Conservation (phyloP, 2,797 vertebrate genomes). For the Carduelis carduelis region DNA sequence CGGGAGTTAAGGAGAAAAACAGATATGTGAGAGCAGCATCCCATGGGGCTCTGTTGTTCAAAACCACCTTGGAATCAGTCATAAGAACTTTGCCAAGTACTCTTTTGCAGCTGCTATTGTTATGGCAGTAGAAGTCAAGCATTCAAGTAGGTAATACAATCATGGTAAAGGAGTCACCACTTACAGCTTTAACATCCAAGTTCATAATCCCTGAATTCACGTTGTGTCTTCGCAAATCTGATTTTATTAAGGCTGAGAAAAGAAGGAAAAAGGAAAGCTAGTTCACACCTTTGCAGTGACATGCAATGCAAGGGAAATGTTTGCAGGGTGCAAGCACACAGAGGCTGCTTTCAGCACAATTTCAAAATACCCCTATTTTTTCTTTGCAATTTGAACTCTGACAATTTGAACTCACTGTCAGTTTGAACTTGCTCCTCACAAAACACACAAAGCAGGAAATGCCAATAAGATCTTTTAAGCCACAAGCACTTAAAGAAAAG, state of each 20-base stretch:
- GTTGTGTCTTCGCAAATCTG: conserved; percentile 90
- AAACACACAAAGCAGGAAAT: background rate
- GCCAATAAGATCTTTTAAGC: background rate
- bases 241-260: conserved; percentile 90
- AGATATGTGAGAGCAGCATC: background rate
- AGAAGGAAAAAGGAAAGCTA: background rate
- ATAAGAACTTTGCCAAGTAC: background rate
- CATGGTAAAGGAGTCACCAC: conserved; percentile 46
- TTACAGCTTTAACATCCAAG: conserved; percentile 79
- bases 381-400: background rate
- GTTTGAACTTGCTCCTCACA: background rate
- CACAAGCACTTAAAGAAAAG: background rate
- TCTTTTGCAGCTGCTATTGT: background rate
- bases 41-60: background rate
- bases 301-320: background rate
- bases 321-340: background rate
- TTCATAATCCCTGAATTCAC: conserved; percentile 80
- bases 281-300: background rate
- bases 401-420: background rate
- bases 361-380: fast-evolving
- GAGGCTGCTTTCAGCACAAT: background rate
- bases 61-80: background rate
- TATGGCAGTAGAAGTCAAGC: background rate
- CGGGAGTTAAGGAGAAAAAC: background rate
- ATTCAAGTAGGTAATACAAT: background rate